Base-by-base conservation (phyloP, 2,888 invertebrate genomes). In the Chalcosyrphus nemorum region DNA sequence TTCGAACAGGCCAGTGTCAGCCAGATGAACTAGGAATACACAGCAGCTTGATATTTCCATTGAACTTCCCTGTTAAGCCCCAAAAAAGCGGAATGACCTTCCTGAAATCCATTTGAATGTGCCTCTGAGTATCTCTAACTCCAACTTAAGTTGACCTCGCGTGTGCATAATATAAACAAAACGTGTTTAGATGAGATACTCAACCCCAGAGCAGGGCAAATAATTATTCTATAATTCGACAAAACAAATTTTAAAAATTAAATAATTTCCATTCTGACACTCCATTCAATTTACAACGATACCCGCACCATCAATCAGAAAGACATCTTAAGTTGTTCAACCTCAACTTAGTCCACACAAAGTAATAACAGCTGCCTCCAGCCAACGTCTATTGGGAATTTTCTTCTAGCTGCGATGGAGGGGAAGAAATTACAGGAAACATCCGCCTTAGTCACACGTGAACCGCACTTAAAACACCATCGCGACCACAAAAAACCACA, bases 391-490 rank as follows among this genome's bases (percentile, higher is more conserved):
- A 35, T 63, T 56, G 9, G n/a, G 32, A 50, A 50, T 50, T 57
- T 47, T 54, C 35, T 38, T 56, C 43, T 47, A 27, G 47, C n/a
- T n/a, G 21, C 56, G 47, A 63, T 59, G 21, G 17, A 56, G 21
- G 17, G 61, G 21, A 61, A 29, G 19, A 81, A 81, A 75, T 75
- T 75, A 81, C 81, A 75, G 81, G 81, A 81, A 81, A 57, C 76
- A 76, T 70, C 68, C 35, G 63, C 50, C 29, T n/a, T 57, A 66
- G 66, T 54, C 52, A 80, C 59, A 57, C 81, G 56, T 63, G 24
- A 70, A 70, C 47, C 63, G 1, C 70, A 76, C 47, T 63, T 76
- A 50, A 52, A 63, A 50, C 47, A 68, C 50, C 21, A 24, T 21
- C 15, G 24, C 45, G n/a, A 38, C 65, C 50, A 65, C 15, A 50